Evolutionary conservation across 2,888 invertebrate genomes (phyloP).

Genomic region (Cosmorhoe ocellata): DNA sequence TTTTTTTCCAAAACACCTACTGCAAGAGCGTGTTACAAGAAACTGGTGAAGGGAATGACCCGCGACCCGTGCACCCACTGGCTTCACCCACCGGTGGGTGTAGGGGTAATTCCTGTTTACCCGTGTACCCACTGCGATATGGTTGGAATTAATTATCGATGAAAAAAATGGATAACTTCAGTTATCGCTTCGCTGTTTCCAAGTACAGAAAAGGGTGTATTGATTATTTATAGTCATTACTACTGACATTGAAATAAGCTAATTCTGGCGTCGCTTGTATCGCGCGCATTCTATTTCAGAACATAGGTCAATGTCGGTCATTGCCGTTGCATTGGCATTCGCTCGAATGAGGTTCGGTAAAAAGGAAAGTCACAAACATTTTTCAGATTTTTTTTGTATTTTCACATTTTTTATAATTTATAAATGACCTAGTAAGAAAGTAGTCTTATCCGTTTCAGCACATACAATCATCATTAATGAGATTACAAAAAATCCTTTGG

Average conservation of each 20-base stretch:
- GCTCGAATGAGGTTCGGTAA: neutral
- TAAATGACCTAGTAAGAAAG: conserved; percentile 84
- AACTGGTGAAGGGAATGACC: too few relatives aligned
- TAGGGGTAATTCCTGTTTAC: too few relatives aligned
- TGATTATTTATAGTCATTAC: too few relatives aligned
- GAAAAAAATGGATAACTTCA: too few relatives aligned
- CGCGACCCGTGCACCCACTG: too few relatives aligned
- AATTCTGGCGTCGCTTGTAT: conserved; percentile 37
- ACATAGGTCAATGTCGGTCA: conserved; percentile 69
- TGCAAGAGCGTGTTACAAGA: too few relatives aligned
- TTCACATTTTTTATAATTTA: conserved; percentile 82
- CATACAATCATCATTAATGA: conserved; percentile 83
- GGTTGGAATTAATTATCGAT: too few relatives aligned
- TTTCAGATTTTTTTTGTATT: conserved; percentile 79
- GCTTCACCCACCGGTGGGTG: too few relatives aligned
- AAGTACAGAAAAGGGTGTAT: too few relatives aligned
- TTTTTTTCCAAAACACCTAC: too few relatives aligned
- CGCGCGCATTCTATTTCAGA: conserved; percentile 52
- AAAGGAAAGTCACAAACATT: conserved; percentile 66
- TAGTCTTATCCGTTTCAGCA: conserved; percentile 84
- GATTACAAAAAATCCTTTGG: conserved; percentile 84
- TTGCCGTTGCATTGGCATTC: conserved; percentile 40
- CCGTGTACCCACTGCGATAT: too few relatives aligned
- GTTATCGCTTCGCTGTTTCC: too few relatives aligned
- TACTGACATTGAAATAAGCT: conserved; percentile 16